Percentiles rank a stretch among this genome's conserved stretches.
phyloP scores from a whole-genome alignment of 2,113 vertebrate species.

The Mesocricetus auratus region DNA sequence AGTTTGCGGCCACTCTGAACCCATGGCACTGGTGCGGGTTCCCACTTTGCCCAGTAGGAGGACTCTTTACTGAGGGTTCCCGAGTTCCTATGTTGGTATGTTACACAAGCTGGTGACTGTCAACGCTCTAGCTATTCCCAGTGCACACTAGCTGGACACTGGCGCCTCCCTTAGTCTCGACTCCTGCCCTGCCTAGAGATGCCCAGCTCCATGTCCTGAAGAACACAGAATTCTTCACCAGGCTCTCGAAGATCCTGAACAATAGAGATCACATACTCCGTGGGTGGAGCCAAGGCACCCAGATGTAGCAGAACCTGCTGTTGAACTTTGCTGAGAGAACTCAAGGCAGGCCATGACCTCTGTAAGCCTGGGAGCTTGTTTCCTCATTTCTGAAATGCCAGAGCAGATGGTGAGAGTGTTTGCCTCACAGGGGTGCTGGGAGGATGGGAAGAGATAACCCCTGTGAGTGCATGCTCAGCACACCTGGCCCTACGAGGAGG shows the following conservation, averaged over 20 bases:
- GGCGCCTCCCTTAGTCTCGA: background rate
- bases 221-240: background rate
- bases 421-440: background rate
- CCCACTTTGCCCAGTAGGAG: background rate
- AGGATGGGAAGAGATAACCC: background rate
- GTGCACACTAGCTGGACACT: background rate
- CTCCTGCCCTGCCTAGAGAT: background rate
- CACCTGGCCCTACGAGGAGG: background rate
- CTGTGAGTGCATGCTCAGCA: background rate
- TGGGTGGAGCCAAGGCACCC: background rate
- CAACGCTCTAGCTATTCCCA: fast-evolving
- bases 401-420: conserved; percentile 17
- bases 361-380: background rate
- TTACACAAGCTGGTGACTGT: background rate
- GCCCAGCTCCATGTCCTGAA: background rate
- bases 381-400: background rate
- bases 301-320: background rate
- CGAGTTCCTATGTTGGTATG: background rate
- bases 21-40: background rate
- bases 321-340: conserved; percentile 1
- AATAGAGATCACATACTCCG: background rate
- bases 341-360: background rate
- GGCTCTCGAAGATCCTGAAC: background rate
- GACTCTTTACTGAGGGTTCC: background rate
- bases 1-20: background rate